phyloP scores from a whole-genome alignment of 2,113 vertebrate species.

The Myiozetetes cayanensis region DNA sequence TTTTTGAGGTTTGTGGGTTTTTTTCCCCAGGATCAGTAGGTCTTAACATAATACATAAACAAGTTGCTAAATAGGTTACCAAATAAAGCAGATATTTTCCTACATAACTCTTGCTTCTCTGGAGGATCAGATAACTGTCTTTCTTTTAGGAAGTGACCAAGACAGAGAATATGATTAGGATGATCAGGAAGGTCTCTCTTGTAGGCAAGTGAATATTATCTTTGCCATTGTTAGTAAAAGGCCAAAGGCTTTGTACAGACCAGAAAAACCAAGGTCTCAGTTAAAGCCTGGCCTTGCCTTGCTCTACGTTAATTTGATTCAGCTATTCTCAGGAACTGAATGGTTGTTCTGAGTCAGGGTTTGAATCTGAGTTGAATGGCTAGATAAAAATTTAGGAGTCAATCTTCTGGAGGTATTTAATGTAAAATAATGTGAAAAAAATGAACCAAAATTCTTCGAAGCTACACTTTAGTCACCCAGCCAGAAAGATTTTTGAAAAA shows the following conservation, averaged over 20 bases:
- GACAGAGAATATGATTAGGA: neutral
- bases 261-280: neutral
- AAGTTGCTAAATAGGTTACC: neutral
- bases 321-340: neutral
- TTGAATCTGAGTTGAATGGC: neutral
- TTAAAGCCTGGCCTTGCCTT: neutral
- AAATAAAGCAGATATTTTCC: neutral
- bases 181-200: neutral
- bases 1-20: neutral
- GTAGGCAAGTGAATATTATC: neutral
- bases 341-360: neutral
- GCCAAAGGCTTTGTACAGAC: neutral
- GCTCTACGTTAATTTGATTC: neutral
- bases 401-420: neutral
- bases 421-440: neutral
- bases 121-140: neutral
- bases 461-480: neutral
- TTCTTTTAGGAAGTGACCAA: neutral
- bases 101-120: neutral
- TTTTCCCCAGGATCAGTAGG: neutral
- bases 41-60: neutral
- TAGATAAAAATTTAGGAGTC: neutral
- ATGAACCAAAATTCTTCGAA: neutral
- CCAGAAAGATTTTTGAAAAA: neutral
- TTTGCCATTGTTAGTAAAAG: neutral